These are phyloP conservation scores for Pachyuromys duprasi DNA, from an alignment of 2,797 vertebrate species.

Conservation along the genomic window DNA sequence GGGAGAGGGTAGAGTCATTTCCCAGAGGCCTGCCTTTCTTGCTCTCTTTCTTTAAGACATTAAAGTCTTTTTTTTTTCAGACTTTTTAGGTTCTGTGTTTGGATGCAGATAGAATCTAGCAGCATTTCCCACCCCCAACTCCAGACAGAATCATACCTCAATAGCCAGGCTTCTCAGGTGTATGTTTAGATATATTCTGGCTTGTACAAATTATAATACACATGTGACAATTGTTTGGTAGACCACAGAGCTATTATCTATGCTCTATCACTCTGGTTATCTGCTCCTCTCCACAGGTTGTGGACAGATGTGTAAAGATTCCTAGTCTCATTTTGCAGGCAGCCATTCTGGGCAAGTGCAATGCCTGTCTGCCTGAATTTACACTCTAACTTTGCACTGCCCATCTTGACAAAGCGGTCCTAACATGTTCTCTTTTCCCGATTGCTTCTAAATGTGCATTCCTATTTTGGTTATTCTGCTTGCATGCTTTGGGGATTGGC, in stretches of 20 bases:
- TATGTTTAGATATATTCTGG: background rate
- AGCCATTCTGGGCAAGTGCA: background rate
- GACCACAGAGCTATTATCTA: background rate
- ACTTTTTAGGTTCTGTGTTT: constrained; percentile 34
- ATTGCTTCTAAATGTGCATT: background rate
- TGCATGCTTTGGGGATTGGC: background rate
- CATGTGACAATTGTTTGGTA: background rate
- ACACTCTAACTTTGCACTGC: background rate
- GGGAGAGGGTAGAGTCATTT: background rate
- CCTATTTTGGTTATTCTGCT: background rate
- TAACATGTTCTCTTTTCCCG: background rate
- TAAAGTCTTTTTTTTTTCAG: background rate
- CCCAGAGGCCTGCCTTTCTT: background rate
- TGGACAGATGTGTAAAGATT: background rate
- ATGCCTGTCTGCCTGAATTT: background rate
- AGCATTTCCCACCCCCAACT: background rate
- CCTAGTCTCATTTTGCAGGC: constrained; percentile 39
- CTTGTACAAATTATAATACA: constrained; percentile 1
- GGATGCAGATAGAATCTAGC: constrained; percentile 15
- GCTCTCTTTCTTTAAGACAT: background rate
- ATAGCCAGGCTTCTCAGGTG: constrained; percentile 1
- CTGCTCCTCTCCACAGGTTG: background rate
- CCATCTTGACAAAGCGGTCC: background rate
- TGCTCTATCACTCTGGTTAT: background rate
- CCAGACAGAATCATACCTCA: constrained; percentile 40